Percentiles rank a stretch among this genome's conserved stretches.
phyloP scores from a whole-genome alignment of 2,888 invertebrate species.

The Apotomis capreana region DNA sequence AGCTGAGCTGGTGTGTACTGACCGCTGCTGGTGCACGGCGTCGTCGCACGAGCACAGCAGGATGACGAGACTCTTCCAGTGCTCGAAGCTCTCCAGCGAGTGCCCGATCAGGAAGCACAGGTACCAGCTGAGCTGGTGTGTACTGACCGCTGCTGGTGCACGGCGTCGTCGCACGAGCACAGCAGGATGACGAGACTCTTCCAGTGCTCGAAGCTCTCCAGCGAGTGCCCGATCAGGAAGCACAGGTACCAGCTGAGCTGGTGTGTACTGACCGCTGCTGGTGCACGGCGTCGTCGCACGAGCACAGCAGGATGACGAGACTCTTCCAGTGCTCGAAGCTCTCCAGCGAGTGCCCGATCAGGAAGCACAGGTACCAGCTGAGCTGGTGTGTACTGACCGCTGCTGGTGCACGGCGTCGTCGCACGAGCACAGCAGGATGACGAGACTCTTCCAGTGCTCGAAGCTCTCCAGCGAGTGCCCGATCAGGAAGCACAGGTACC shows the following conservation, averaged over 20 bases:
- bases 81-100: slow-evolving; percentile 96
- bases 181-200: slow-evolving; percentile 90
- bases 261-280: slow-evolving; percentile 67
- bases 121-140: slow-evolving; percentile 91
- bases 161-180: slow-evolving; percentile 91
- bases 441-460: slow-evolving; percentile 97
- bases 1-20: slow-evolving; percentile 86
- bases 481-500: slow-evolving; percentile 94
- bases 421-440: slow-evolving; percentile 90
- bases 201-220: slow-evolving; percentile 98
- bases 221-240: slow-evolving; percentile 95
- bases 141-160: slow-evolving; percentile 80
- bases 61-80: slow-evolving; percentile 95
- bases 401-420: slow-evolving; percentile 89
- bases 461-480: slow-evolving; percentile 97
- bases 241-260: slow-evolving; percentile 97
- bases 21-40: slow-evolving; percentile 85
- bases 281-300: slow-evolving; percentile 90
- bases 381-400: slow-evolving; percentile 20
- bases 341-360: slow-evolving; percentile 96
- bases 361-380: slow-evolving; percentile 96
- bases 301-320: slow-evolving; percentile 90
- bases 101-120: slow-evolving; percentile 96
- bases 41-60: slow-evolving; percentile 91
- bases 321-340: slow-evolving; percentile 98